Base-by-base conservation (phyloP, 92 coral and sea anemone genomes). In the Heteractis magnifica region DNA sequence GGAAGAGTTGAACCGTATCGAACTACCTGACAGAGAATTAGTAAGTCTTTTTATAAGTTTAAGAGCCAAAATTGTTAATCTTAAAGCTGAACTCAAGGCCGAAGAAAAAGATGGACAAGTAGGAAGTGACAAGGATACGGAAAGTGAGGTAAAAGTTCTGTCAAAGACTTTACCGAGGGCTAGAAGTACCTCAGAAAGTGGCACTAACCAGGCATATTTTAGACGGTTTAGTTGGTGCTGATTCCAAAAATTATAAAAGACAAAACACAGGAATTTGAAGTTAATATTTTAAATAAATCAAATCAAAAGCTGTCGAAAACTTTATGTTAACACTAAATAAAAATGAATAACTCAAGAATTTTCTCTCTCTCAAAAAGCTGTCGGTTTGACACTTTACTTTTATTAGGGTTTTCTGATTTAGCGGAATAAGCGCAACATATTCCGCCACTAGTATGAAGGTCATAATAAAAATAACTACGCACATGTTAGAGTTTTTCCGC, bases 1-100 rank as follows among this genome's bases (percentile, higher is more conserved):
- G 5, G 98, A 94, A 72, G 98, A 94, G 76, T 86, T 94, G 3
- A 94, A 94, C 77, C 92, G 98, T 56, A 94, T 94, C 62, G 90
- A 94, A 83, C 49, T 86, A 13, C 98, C 95, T 10, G 98, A 94
- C 84, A 86, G 92, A 51, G 93, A 94, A 20, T 83, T 94, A 23
- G 98, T 94, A 6, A 89, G 95, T 44, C 82, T 94, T 48, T 91
- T 94, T 87, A 89, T 92, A 20, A 94, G 98, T 58, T 83, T 94
- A 49, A 90, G 98, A 72, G 95, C 91, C n/a, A 88, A 94, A 78
- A 94, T 94, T 59, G 92, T 94, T 34, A 89, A 82, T 85, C 83
- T 93, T 52, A 91, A 86, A 79, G 88, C 90, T 9, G 95, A 93
- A 77, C 68, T 93, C 10, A 93, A 93, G 71, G 82, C 84, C 78